Evolutionary conservation across 2,888 invertebrate species (phyloP), one percentile per base, ranked within the genome.

Genomic region (Heliconius ismenius): DNA sequence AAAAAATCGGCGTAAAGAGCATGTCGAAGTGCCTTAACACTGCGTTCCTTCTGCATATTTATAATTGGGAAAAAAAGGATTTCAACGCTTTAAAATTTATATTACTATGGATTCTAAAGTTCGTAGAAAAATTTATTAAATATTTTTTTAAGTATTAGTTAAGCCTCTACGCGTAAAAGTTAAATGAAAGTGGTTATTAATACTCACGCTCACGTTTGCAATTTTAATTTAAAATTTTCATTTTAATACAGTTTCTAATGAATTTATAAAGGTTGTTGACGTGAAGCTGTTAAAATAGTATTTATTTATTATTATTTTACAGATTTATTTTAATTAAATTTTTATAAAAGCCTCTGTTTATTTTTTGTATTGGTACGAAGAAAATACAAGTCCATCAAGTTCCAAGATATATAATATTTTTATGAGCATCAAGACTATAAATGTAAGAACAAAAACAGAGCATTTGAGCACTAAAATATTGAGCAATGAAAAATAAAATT

Each of bases 71-170:
- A 39, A 69, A 39, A 49, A n/a, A 1, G 2, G n/a, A 69, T 32
- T 69, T 54, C n/a, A n/a, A n/a, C 54, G 11, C 28, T 28, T 54
- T 58, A 58, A 70, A 54, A n/a, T 32, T 54, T 32, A 26, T 26
- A 68, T 68, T 68, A 18, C 68, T 54, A 28, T 49, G 49, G 54
- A 69, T 69, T 26, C 6, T 32, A 54, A 69, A 32, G 11, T 18
- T 28, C 26, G 10, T 21, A 49, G 49, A 10, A 13, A 36, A 36
- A n/a, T 65, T n/a, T 60, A 13, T 26, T 26, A 24, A 26, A 58
- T 58, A 58, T 58, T 58, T 62, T 65, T 65, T 65, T 6, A 65
- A 65, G 36, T 39, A 36, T 65, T 39, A 13, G 36, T 24, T 39
- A 24, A n/a, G 3, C 13, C 36, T n/a, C 3, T 15, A n/a, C 13